Conservation (phyloP, 2,888 invertebrate species). For the Drosophila vallismaia region DNA sequence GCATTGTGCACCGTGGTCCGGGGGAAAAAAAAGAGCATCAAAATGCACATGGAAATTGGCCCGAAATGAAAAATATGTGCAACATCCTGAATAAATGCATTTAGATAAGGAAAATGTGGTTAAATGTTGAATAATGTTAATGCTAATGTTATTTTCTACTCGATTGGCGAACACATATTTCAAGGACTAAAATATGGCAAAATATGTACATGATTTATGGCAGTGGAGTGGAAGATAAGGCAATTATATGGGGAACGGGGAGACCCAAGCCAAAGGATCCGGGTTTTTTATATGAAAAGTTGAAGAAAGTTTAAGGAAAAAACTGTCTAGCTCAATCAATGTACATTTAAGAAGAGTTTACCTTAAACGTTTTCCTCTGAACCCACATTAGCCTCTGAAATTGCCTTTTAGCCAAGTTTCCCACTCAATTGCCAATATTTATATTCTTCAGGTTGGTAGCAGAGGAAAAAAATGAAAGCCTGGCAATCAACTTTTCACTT, state of each 20-base stretch:
- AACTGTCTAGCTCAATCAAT: neutral
- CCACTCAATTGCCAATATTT: constrained; percentile 7
- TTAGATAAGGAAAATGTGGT: constrained; percentile 31
- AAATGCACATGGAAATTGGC: constrained; percentile 33
- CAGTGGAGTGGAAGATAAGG: neutral
- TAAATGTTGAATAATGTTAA: constrained; percentile 35
- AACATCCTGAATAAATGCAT: constrained; percentile 42
- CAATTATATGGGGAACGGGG: neutral
- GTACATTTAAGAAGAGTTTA: neutral
- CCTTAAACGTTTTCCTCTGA: neutral
- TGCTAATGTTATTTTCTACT: constrained; percentile 24
- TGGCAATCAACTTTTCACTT: constrained; percentile 41
- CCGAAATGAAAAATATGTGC: constrained; percentile 39
- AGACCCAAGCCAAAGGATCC: too few relatives aligned
- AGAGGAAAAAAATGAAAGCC: neutral
- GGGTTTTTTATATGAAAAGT: too few relatives aligned
- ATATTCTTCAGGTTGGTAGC: neutral
- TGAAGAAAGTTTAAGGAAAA: too few relatives aligned
- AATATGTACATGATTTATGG: neutral
- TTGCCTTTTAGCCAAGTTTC: neutral
- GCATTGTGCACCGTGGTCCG: constrained; percentile 65
- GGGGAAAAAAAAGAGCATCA: constrained; percentile 33
- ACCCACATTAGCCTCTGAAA: neutral
- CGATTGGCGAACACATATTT: constrained; percentile 17
- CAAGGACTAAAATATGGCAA: neutral